A percentile compares a stretch with the other conserved stretches of the same genome.
These are phyloP conservation scores for Nematostella vectensis DNA, from an alignment of 92 coral and sea anemone genomes.

Conservation along the genomic window DNA sequence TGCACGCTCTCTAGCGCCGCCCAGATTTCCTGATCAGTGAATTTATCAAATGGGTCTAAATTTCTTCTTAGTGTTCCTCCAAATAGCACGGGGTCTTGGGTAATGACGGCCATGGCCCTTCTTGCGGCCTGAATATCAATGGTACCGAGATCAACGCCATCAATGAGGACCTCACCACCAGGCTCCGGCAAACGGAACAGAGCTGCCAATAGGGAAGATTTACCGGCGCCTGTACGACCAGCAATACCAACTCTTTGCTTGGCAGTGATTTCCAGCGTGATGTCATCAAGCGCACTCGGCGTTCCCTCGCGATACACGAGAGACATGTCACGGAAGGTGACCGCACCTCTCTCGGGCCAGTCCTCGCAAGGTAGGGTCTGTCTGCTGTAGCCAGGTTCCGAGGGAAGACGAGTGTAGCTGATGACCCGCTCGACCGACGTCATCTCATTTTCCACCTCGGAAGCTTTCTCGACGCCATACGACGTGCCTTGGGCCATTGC, in stretches of 20 bases:
- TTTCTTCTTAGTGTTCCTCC: conserved; percentile 11
- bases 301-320: conserved; percentile 7
- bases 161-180: conserved; percentile 16
- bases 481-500: neutral
- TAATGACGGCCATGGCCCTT: conserved; percentile 18
- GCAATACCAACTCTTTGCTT: conserved; percentile 11
- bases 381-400: conserved; percentile 8
- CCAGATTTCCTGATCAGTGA: conserved; percentile 17
- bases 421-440: neutral
- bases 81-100: conserved; percentile 21
- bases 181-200: conserved; percentile 27
- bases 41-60: conserved; percentile 19
- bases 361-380: neutral
- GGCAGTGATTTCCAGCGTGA: conserved; percentile 7
- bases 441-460: neutral
- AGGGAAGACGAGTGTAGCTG: conserved; percentile 1
- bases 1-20: conserved; percentile 8
- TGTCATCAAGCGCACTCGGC: conserved; percentile 4
- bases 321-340: conserved; percentile 6
- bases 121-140: conserved; percentile 16
- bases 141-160: conserved; percentile 16
- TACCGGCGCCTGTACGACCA: conserved; percentile 27
- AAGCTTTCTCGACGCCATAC: neutral
- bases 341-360: conserved; percentile 19
- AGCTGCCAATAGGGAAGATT: conserved; percentile 23